Conservation (phyloP, 1,140 invertebrate species). For the Calliopsis andreniformis region DNA sequence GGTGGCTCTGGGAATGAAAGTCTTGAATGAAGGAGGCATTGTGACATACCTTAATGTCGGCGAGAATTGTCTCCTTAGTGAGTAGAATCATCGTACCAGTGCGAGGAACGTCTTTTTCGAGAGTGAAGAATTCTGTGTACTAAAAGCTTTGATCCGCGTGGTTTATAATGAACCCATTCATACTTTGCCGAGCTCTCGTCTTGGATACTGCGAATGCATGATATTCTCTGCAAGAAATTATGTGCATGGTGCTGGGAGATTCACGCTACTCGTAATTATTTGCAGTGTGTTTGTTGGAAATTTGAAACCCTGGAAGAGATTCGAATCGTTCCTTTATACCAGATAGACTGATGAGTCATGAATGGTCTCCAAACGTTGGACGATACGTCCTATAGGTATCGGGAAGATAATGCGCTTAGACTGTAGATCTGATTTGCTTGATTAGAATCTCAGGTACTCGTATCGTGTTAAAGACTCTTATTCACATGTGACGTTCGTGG, state of each 20-base stretch:
- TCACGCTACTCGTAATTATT: neutral
- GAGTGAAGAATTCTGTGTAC: neutral
- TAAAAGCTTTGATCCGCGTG: constrained; percentile 19
- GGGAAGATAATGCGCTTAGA: constrained; percentile 26
- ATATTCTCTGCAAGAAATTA: neutral
- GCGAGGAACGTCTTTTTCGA: too few relatives aligned
- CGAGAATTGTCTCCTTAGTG: too few relatives aligned
- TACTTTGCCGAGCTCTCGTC: too few relatives aligned
- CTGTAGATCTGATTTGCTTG: constrained; percentile 4
- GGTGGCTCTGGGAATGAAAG: too few relatives aligned
- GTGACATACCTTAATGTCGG: too few relatives aligned
- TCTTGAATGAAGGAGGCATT: too few relatives aligned
- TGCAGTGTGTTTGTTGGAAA: neutral
- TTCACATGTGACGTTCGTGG: neutral
- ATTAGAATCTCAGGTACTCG: constrained; percentile 7
- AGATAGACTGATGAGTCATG: too few relatives aligned
- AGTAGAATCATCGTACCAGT: too few relatives aligned
- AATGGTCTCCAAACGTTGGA: neutral
- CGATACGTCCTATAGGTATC: constrained; percentile 7
- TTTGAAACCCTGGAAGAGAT: neutral
- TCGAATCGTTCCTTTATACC: too few relatives aligned
- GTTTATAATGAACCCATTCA: constrained; percentile 34
- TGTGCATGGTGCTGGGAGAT: neutral
- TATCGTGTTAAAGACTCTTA: constrained; percentile 1
- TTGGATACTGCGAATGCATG: neutral